These are phyloP conservation scores for Festucalex cinctus DNA, from an alignment of 2,113 vertebrate genomes.

Conservation along the genomic window DNA sequence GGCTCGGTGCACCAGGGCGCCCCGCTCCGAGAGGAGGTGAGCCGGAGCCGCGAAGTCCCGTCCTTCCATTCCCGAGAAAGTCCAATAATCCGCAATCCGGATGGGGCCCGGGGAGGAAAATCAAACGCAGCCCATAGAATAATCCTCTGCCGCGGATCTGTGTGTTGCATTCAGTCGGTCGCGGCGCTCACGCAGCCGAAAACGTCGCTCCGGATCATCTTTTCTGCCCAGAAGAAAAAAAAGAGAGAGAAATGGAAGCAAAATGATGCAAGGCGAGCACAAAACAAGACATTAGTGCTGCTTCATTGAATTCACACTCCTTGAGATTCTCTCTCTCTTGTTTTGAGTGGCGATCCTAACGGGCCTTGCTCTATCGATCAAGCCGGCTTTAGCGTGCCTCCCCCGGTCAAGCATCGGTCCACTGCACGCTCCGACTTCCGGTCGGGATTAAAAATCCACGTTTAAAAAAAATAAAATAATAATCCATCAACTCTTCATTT, in stretches of 20 bases:
- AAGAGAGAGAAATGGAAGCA: neutral
- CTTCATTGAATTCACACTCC: neutral
- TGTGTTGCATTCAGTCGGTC: constrained; percentile 70
- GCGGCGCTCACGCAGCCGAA: constrained; percentile 66
- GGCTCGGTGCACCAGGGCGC: constrained; percentile 85
- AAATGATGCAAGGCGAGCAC: neutral
- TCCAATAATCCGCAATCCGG: constrained; percentile 73
- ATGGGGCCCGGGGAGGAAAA: constrained; percentile 58
- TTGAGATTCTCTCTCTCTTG: neutral
- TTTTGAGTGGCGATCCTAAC: neutral
- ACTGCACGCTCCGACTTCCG: neutral
- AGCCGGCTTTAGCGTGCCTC: neutral
- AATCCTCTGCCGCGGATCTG: constrained; percentile 70
- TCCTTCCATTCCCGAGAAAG: constrained; percentile 84
- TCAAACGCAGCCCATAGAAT: constrained; percentile 75
- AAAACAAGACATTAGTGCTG: neutral
- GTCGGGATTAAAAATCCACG: neutral
- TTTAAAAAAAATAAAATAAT: neutral
- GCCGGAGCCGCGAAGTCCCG: constrained; percentile 91
- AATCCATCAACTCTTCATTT: neutral
- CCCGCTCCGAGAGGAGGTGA: constrained; percentile 88
- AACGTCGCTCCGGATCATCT: constrained; percentile 73
- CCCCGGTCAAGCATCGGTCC: neutral
- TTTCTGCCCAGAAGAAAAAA: constrained; percentile 62
- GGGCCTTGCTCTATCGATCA: neutral